Conservation (phyloP, 2,888 invertebrate genomes). For the Xanthia icteritia region DNA sequence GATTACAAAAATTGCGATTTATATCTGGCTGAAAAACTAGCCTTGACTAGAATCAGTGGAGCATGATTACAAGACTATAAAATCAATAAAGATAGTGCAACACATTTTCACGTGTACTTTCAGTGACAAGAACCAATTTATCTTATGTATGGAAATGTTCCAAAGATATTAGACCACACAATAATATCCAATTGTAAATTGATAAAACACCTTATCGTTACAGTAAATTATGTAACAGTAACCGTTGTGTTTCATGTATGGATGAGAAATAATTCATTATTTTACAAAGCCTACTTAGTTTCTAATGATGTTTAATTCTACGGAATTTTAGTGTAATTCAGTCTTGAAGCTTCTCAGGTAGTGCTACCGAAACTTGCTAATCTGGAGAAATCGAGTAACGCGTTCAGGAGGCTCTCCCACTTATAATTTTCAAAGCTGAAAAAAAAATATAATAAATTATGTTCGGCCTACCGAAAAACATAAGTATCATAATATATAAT, state of each 20-base stretch:
- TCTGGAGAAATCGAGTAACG: constrained; percentile 41
- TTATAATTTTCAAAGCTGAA: constrained; percentile 70
- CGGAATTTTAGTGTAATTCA: constrained; percentile 68
- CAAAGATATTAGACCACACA: constrained; percentile 1
- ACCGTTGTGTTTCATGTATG: constrained; percentile 8
- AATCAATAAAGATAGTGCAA: constrained; percentile 36
- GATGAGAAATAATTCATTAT: constrained; percentile 30
- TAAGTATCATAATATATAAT: neutral
- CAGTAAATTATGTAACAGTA: constrained; percentile 1
- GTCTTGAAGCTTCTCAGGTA: constrained; percentile 68
- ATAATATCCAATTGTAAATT: neutral
- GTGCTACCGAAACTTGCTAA: constrained; percentile 45
- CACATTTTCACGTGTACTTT: neutral
- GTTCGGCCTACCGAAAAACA: neutral
- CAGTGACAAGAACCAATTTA: constrained; percentile 28
- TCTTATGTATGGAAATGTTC: constrained; percentile 4
- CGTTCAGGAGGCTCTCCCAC: constrained; percentile 47
- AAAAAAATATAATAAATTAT: neutral
- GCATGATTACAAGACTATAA: constrained; percentile 39
- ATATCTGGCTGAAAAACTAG: constrained; percentile 15
- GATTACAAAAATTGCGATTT: neutral
- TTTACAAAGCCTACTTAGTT: constrained; percentile 48
- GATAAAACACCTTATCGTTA: constrained; percentile 21
- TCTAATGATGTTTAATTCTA: constrained; percentile 51
- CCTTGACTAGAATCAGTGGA: constrained; percentile 54